phyloP scores from a whole-genome alignment of 2,888 invertebrate species.

The Schizaphis graminum region DNA sequence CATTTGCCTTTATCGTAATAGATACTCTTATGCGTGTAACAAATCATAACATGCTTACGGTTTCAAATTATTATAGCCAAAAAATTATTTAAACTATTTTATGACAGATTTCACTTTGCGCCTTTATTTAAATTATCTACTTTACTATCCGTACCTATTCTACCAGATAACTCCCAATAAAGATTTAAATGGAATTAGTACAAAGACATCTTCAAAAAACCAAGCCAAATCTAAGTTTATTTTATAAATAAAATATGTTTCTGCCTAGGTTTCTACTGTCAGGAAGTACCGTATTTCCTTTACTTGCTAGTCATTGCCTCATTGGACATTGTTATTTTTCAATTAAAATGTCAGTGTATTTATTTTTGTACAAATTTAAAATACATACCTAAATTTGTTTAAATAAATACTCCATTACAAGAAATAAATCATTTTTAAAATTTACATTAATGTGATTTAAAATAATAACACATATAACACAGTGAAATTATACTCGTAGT shows the following conservation, averaged over 20 bases:
- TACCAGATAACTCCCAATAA: not conserved
- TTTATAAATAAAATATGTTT: not conserved
- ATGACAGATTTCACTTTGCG: not conserved
- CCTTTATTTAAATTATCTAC: not conserved
- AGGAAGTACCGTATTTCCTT: not conserved
- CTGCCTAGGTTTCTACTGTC: not conserved
- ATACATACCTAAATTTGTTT: not conserved
- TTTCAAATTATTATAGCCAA: not conserved
- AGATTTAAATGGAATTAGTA: not conserved
- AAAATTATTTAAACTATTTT: not conserved
- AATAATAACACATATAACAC: not conserved
- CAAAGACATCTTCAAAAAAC: not conserved
- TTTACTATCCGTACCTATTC: not conserved
- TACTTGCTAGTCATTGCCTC: not conserved
- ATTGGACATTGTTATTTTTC: not conserved
- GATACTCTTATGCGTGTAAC: not conserved
- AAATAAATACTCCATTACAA: not conserved
- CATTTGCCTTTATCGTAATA: not conserved
- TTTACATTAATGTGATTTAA: not conserved
- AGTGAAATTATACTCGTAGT: not conserved
- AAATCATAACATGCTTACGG: not conserved
- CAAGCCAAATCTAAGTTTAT: not conserved
- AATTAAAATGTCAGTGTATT: not conserved
- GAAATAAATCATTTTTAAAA: not conserved
- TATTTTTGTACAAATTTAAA: not conserved